Evolutionary conservation across 2,113 vertebrate species (phyloP).

Genomic region (Corythaixoides concolor): DNA sequence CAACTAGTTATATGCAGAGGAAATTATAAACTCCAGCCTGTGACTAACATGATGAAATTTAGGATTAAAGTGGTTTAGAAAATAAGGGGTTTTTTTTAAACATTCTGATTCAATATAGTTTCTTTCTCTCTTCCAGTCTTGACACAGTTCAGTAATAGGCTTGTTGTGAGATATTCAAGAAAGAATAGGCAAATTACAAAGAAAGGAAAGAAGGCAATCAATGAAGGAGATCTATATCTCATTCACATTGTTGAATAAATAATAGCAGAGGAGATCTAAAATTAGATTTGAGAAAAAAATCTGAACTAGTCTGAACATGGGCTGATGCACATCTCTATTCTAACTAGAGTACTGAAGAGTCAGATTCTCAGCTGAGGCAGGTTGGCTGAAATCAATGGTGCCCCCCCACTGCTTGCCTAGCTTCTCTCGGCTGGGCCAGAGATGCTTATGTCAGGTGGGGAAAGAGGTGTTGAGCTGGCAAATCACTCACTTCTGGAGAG

Average conservation of each 20-base stretch:
- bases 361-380: background rate
- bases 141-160: background rate
- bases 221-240: conserved; percentile 10
- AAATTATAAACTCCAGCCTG: background rate
- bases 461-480: background rate
- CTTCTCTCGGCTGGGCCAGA: background rate
- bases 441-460: background rate
- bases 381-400: background rate
- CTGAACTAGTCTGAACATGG: background rate
- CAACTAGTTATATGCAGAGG: background rate
- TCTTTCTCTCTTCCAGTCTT: background rate
- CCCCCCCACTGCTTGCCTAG: background rate
- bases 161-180: background rate
- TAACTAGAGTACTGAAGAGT: background rate
- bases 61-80: background rate
- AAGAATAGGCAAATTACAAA: background rate
- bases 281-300: conserved; percentile 45
- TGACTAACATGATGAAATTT: background rate
- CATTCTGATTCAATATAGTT: background rate
- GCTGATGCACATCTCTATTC: background rate
- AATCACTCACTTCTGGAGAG: background rate
- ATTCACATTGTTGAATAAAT: conserved; percentile 64
- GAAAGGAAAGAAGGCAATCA: background rate
- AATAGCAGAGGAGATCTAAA: conserved; percentile 38
- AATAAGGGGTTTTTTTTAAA: background rate